Base-by-base conservation (phyloP, 2,797 vertebrate species). In the Lophius americanus region DNA sequence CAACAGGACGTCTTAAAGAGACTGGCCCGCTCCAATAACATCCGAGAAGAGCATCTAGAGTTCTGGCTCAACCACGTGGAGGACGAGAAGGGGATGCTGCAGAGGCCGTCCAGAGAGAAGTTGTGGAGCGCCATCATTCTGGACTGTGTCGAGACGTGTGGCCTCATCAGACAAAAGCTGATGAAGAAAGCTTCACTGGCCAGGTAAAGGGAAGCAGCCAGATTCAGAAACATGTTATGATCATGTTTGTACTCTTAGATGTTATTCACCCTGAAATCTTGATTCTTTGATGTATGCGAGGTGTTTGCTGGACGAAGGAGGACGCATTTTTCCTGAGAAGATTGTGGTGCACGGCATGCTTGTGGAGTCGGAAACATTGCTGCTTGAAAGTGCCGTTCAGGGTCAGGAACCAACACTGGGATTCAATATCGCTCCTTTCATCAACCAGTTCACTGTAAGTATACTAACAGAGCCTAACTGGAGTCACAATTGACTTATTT, bases 141-240 rank as follows among this genome's bases (percentile, higher is more conserved):
- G 84, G 97, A 99, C 92, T 96, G 97, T 65, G 92, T 99, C 58
- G 98, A 99, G 86, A 95, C 95, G 0, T 98, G 97, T 47, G 97
- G 98, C 23, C 95, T 99, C 57, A 93, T 99, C 46, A 94, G 98
- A 72, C 96, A 99, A 89, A 97, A 97, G 73, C 85, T 99, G 78
- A 96, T 98, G 95, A 97, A 99, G 87, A 99, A 99, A 84, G 97
- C 97, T 2, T 94, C 96, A 2, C 93, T 99, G 84, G 98, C 96
- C 68, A 97, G 97, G 98, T 98, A 64, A 72, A 35, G 4, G 2
- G 9, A 7, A 13, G 50, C 35, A 6, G 10, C 4, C 1, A 35
- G 2, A 4, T 32, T n/a, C 43, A 3, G 6, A 52, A 10, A 55
- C 3, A 12, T 12, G 49, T 23, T 6, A 11, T 14, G 4, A 9